phyloP scores from a whole-genome alignment of 2,888 invertebrate species.

The Caenorhabditis angaria region DNA sequence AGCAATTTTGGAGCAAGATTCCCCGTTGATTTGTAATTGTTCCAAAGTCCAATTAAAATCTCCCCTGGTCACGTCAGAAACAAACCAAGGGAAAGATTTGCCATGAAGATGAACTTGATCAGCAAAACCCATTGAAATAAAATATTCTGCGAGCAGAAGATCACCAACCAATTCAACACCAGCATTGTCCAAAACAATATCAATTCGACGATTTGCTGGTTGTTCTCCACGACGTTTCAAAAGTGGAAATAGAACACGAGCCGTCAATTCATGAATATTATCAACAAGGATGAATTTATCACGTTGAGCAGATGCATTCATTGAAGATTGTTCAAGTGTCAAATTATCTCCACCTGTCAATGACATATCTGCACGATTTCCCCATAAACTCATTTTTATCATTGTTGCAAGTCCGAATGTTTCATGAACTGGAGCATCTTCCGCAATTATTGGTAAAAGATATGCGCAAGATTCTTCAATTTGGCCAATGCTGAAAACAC shows the following conservation, averaged over 20 bases:
- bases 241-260: conserved; percentile 15
- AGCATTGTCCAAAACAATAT: conserved; percentile 86
- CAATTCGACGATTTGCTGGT: conserved; percentile 53
- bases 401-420: conserved; percentile 24
- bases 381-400: conserved; percentile 82
- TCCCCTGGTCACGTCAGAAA: conserved; percentile 84
- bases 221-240: conserved; percentile 9
- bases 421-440: conserved; percentile 34
- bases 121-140: conserved; percentile 76
- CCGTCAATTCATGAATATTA: conserved; percentile 20
- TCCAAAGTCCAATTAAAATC: conserved; percentile 83
- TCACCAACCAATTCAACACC: conserved; percentile 93
- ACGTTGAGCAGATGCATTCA: conserved; percentile 25
- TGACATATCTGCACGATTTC: conserved; percentile 92
- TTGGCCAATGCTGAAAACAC: conserved; percentile 33
- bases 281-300: conserved; percentile 34
- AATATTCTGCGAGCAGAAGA: conserved; percentile 84
- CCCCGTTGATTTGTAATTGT: conserved; percentile 24
- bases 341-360: conserved; percentile 79
- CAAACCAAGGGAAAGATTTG: conserved; percentile 87
- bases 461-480: conserved; percentile 37
- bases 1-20: conserved; percentile 30
- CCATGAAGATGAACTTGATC: conserved; percentile 63
- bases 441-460: conserved; percentile 22
- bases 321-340: conserved; percentile 22